Base-by-base conservation (phyloP, 2,797 vertebrate genomes). In the Coracias cyanogaster region DNA sequence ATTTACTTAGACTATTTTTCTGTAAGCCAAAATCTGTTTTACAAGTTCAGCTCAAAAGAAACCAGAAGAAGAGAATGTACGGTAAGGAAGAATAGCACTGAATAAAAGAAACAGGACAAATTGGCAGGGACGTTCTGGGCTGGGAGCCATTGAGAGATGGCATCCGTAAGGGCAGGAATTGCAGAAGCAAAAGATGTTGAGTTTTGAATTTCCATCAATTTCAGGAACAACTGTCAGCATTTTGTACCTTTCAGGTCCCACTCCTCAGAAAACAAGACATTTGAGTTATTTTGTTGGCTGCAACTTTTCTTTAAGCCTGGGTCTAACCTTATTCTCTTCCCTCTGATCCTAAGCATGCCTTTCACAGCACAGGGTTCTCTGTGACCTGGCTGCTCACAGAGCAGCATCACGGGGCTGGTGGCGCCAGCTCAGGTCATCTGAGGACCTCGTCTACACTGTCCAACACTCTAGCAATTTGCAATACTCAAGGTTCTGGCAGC, bases 261-360 rank as follows among this genome's bases (percentile, higher is more conserved):
- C 24, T 79, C 9, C 28, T 55, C 31, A 67, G 64, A 58, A 62
- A 77, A 65, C 1, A 26, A 60, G 26, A 20, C 18, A 60, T 76
- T 61, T 70, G 24, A 3, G 26, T 83, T 69, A 46, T 86, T 85
- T 71, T 43, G 14, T 28, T 57, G 24, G 19, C 60, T 74, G 15
- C 57, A 61, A 86, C n/a, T 8, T 31, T 90, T 87, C 41, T 66
- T 15, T 33, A 73, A 55, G 20, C 22, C 52, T 35, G 12, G 48
- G 12, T 66, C 11, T 55, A 31, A 52, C 7, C 6, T 43, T n/a
- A 13, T 39, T 66, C 35, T 79, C 39, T 77, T 49, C 29, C 31
- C 52, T 60, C 15, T 0, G 2, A 64, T 72, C 18, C 37, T 28
- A 48, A 62, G 39, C 0, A 0, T 51, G n/a, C 19, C 19, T 74